Base-by-base conservation (phyloP, 2,797 vertebrate genomes). In the Synanceia verrucosa region DNA sequence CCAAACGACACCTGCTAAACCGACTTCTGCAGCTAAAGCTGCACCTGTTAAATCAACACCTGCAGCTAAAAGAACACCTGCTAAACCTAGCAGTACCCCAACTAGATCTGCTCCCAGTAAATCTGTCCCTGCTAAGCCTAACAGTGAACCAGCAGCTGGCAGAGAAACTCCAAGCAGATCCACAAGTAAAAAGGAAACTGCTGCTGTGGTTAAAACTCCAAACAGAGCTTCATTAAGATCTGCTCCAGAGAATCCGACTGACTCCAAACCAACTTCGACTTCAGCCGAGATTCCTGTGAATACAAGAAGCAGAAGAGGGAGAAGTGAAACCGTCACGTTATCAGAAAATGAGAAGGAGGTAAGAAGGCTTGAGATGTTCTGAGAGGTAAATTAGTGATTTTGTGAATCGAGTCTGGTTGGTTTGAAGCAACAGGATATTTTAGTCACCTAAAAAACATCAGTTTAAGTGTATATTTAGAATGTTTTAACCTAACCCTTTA, bases 51-150 rank as follows among this genome's bases (percentile, higher is more conserved):
- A 55, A 33, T 10, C 5, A n/a, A 6, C 61, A 5, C 18, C 37
- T 39, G 37, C 37, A 39, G 37, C 16, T 39, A 91, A 93, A 69
- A 24, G 69, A n/a, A 6, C 61, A 5, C 18, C 43, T 6, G 55
- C 63, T n/a, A 53, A 55, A 33, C 13, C 5, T 3, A 65, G 33
- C 23, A 31, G 13, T 2, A 7, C 67, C 0, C 4, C 53, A 0
- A 9, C 37, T 2, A 14, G 37, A 39, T 39, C 16, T 7, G 16
- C 37, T 39, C 14, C 37, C 37, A 39, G 16, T 39, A 39, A 39
- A 33, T 6, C 28, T n/a, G 18, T 29, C n/a, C 10, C 29, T 10
- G 3, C 9, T n/a, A 52, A 52, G 28, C n/a, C 50, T 6, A 21
- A 23, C 44, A 47, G 50, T n/a, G 56, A 68, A 48, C 6, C 57